phyloP scores from a whole-genome alignment of 2,797 vertebrate genomes.

The Clarias platycephalus region DNA sequence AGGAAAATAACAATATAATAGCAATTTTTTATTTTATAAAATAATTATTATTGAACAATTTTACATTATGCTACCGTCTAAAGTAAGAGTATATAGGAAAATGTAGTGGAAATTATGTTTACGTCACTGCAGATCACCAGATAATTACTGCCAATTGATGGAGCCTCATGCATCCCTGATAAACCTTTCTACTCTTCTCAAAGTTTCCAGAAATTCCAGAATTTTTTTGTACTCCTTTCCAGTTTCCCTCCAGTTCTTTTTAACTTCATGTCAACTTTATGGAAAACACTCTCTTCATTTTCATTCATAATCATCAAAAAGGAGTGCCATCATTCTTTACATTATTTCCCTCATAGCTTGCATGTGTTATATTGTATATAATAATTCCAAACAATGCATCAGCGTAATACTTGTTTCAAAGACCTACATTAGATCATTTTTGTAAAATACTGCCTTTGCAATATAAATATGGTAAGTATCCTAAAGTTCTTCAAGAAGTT shows the following conservation, averaged over 20 bases:
- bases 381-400: background rate
- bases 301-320: background rate
- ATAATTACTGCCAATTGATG: background rate
- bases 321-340: background rate
- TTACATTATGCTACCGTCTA: background rate
- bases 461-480: background rate
- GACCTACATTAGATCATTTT: background rate
- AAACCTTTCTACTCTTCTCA: background rate
- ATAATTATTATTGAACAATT: background rate
- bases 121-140: background rate
- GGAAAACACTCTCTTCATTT: background rate
- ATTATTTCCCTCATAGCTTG: background rate
- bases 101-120: background rate
- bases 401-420: background rate
- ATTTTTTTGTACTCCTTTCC: background rate
- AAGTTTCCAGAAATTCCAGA: background rate
- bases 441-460: background rate
- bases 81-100: background rate
- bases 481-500: background rate
- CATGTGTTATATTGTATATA: background rate
- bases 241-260: too few relatives aligned
- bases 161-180: background rate
- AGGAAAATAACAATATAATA: too few relatives aligned
- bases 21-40: too few relatives aligned
- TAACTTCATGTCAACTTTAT: background rate